These are phyloP conservation scores for Homalodisca vitripennis DNA, from an alignment of 1,140 invertebrate genomes.

Conservation along the genomic window DNA sequence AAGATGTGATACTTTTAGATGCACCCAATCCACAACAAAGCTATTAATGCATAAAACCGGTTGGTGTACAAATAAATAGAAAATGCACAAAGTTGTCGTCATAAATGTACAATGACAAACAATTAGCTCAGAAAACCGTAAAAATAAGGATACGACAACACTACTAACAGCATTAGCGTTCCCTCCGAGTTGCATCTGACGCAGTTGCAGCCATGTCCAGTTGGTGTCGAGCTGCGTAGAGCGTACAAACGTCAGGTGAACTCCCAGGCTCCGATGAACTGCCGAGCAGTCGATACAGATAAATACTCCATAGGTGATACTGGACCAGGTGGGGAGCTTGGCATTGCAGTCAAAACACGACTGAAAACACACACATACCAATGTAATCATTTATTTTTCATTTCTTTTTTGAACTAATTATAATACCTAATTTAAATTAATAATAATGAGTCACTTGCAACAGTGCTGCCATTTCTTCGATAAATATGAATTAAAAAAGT, in stretches of 20 bases:
- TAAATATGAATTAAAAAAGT: too few species aligned
- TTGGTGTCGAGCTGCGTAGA: slow-evolving; percentile 98
- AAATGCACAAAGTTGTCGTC: background rate
- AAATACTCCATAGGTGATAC: slow-evolving; percentile 99
- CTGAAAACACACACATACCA: too few species aligned
- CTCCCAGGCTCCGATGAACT: slow-evolving; percentile 93
- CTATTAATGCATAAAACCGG: background rate
- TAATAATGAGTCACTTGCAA: too few species aligned
- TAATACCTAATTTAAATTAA: too few species aligned
- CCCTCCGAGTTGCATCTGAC: slow-evolving; percentile 98
- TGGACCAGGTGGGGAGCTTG: slow-evolving; percentile 99
- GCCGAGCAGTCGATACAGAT: slow-evolving; percentile 99
- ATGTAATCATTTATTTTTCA: too few species aligned
- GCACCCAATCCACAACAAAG: background rate
- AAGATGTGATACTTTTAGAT: background rate
- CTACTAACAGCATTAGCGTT: slow-evolving; percentile 92
- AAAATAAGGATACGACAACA: background rate
- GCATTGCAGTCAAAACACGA: slow-evolving; percentile 98
- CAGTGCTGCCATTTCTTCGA: too few species aligned
- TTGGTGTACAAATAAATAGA: background rate
- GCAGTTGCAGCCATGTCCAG: slow-evolving; percentile 96
- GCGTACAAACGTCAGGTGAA: slow-evolving; percentile 95
- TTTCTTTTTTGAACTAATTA: too few species aligned
- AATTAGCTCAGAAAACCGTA: background rate
- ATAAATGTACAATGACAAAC: background rate